Evolutionary conservation across 2,888 invertebrate genomes (phyloP).

Genomic region (Megamerina dolium): DNA sequence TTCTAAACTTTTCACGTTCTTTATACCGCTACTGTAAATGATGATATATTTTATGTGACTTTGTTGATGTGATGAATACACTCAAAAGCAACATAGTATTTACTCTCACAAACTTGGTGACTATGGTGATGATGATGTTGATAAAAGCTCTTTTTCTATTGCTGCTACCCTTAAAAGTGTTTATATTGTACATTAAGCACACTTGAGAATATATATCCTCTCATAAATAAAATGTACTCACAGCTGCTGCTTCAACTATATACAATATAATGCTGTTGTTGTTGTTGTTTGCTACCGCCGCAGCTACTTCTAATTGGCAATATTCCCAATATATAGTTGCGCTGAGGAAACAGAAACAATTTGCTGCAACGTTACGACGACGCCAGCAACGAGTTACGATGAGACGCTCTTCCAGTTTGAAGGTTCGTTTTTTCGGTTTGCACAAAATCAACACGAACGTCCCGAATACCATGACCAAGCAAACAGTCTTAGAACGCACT

Average conservation of each 20-base stretch:
- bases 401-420: constrained; percentile 46
- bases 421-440: constrained; percentile 27
- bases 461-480: too few relatives aligned
- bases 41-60: too few relatives aligned
- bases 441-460: constrained; percentile 2
- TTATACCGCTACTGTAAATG: too few relatives aligned
- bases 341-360: too few relatives aligned
- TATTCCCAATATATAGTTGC: too few relatives aligned
- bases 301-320: constrained; percentile 27
- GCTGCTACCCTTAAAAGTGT: too few relatives aligned
- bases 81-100: too few relatives aligned
- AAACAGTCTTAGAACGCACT: constrained; percentile 17
- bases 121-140: neutral
- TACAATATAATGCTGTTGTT: constrained; percentile 15
- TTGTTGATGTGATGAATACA: too few relatives aligned
- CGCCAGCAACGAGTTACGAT: constrained; percentile 12
- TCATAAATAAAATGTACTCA: too few relatives aligned
- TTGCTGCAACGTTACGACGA: constrained; percentile 12
- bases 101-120: neutral
- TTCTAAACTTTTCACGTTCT: too few relatives aligned
- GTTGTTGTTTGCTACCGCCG: constrained; percentile 15
- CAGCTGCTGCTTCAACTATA: neutral
- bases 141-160: too few relatives aligned
- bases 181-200: neutral
- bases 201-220: neutral